phyloP scores from a whole-genome alignment of 30 jellyfish, hydroid and myxozoan genomes.

The Kudoa iwatai region DNA sequence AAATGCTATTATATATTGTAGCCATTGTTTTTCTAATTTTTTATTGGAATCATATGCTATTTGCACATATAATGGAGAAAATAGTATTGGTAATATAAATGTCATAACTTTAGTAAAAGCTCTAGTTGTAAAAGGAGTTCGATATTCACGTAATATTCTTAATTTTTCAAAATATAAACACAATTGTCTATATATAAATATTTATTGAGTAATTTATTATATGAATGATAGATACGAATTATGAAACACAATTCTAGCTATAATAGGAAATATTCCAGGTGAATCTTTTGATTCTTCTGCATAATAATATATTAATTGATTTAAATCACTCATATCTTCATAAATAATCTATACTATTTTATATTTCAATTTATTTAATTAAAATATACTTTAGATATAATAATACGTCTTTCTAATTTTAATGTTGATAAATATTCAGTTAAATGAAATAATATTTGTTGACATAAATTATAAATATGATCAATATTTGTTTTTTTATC shows the following conservation, averaged over 20 bases:
- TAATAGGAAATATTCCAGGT: conserved; percentile 14
- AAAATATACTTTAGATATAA: too few relatives aligned
- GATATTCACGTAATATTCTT: conserved; percentile 55
- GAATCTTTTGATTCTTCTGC: conserved; percentile 9
- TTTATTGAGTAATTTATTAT: not conserved
- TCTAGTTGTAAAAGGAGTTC: conserved; percentile 76
- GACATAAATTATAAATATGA: not conserved
- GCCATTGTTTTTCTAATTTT: conserved; percentile 15
- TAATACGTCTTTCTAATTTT: too few relatives aligned
- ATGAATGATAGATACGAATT: not conserved
- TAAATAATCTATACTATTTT: conserved; percentile 59
- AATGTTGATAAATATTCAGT: too few relatives aligned
- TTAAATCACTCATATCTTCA: conserved; percentile 73
- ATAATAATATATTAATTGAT: conserved; percentile 32
- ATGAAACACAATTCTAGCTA: too few relatives aligned
- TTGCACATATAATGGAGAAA: conserved; percentile 44
- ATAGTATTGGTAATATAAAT: conserved; percentile 27
- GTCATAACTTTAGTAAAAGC: conserved; percentile 48
- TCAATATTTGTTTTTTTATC: not conserved
- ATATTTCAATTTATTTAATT: too few relatives aligned
- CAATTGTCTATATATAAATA: conserved; percentile 7
- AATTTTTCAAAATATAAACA: conserved; percentile 9
- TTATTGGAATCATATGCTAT: conserved; percentile 5
- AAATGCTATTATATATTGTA: conserved; percentile 29
- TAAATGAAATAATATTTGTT: not conserved